phyloP scores from a whole-genome alignment of 1,140 invertebrate genomes.

The Drosophila simulans region DNA sequence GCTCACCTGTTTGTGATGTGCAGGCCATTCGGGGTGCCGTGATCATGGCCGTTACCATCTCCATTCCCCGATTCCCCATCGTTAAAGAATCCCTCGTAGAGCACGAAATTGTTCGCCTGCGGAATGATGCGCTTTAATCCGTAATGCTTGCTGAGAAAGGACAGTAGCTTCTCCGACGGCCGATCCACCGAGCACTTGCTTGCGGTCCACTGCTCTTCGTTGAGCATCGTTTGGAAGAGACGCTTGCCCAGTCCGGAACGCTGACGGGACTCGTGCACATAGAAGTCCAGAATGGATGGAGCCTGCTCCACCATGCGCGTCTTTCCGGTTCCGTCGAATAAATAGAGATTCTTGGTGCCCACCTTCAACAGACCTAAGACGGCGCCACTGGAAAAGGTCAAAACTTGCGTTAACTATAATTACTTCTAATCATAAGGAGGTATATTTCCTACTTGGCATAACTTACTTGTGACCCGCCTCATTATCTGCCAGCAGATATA shows the following conservation, averaged over 20 bases:
- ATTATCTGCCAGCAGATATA: slow-evolving; percentile 89
- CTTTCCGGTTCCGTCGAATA: slow-evolving; percentile 89
- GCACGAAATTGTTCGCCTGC: slow-evolving; percentile 95
- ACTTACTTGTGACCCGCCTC: slow-evolving; percentile 87
- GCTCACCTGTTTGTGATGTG: slow-evolving; percentile 82
- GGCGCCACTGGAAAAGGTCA: slow-evolving; percentile 85
- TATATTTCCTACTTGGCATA: background rate
- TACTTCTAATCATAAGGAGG: no score
- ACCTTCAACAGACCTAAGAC: slow-evolving; percentile 93
- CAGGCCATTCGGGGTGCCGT: slow-evolving; percentile 49
- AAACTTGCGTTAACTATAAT: background rate
- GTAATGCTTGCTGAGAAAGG: slow-evolving; percentile 94
- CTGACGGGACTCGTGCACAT: slow-evolving; percentile 92
- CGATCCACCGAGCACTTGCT: slow-evolving; percentile 94
- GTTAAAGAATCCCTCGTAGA: slow-evolving; percentile 93
- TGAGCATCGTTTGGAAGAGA: slow-evolving; percentile 93
- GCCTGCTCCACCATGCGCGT: slow-evolving; percentile 89
- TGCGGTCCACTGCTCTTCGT: slow-evolving; percentile 88
- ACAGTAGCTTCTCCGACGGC: slow-evolving; percentile 94
- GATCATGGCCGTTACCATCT: slow-evolving; percentile 15
- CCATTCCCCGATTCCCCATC: slow-evolving; percentile 70
- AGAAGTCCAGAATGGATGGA: slow-evolving; percentile 94
- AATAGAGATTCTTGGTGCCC: slow-evolving; percentile 92
- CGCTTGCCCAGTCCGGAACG: slow-evolving; percentile 90
- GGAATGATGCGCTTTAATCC: slow-evolving; percentile 88